Base-by-base conservation (phyloP, 2,888 invertebrate species). In the Eudemis profundana region DNA sequence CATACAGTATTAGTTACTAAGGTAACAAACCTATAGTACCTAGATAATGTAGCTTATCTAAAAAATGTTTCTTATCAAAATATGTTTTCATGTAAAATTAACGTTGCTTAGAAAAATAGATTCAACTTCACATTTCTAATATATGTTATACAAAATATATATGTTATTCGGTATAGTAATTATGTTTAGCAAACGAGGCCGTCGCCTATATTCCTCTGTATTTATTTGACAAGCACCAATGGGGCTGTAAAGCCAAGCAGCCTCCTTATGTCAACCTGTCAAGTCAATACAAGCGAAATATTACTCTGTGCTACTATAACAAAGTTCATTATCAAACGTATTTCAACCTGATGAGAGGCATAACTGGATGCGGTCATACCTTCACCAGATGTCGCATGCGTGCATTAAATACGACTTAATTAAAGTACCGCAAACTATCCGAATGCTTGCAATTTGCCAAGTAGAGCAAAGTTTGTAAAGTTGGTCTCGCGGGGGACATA, bases 401-500 rank as follows among this genome's bases (percentile, higher is more conserved):
- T 73, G 73, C 72, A 76, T 70, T 67, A 72, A 70, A 56, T 56
- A 61, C 61, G 53, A 71, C 71, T 76, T 74, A 78, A 79, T 78
- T 79, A 75, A 76, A 78, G 71, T 72, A 74, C 68, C 72, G 69
- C 70, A 67, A 63, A 70, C 68, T 66, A 70, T 74, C 74, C 72
- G 70, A 79, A 84, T 78, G 81, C 79, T 79, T 82, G 80, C 81
- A 84, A 85, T 85, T 85, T 84, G 78, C 79, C 72, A 75, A 78
- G 56, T 53, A 53, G 61, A 61, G 46, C 53, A 47, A 81, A 86
- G 83, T 89, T 86, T 82, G 84, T 77, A 81, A 89, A 89, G 79
- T 89, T 87, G 74, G 72, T 78, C 89, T 78, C 87, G 29, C 46
- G 84, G 80, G 89, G 72, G 71, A 76, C 81, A 84, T 87, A 82